Percentiles rank a stretch among this genome's conserved stretches.
phyloP scores from a whole-genome alignment of 2,888 invertebrate species.

The Tortricodes alternella region DNA sequence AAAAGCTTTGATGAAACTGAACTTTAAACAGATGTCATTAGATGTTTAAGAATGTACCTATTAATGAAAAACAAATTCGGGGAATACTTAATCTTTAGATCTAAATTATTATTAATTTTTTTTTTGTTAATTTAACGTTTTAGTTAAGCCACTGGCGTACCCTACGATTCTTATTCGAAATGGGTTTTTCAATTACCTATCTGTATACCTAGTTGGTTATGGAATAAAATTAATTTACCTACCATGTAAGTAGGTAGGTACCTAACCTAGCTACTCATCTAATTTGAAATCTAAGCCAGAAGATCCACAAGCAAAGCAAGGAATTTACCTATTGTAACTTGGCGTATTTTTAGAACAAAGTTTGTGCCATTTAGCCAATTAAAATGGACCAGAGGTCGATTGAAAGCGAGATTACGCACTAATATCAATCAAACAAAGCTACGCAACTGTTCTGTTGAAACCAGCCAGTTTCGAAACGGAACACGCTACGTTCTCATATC shows the following conservation, averaged over 20 bases:
- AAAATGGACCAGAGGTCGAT: conserved; percentile 55
- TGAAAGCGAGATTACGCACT: conserved; percentile 70
- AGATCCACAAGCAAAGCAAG: not conserved
- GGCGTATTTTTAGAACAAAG: conserved; percentile 15
- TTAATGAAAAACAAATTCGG: no score
- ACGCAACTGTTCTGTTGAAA: conserved; percentile 67
- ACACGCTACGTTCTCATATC: conserved; percentile 56
- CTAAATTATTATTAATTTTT: not conserved
- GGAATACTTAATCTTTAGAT: no score
- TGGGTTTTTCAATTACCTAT: no score
- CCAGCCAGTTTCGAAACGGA: conserved; percentile 65
- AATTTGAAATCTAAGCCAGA: not conserved
- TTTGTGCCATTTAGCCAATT: conserved; percentile 40
- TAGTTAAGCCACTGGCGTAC: no score
- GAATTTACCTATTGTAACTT: not conserved
- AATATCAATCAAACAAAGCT: conserved; percentile 74
- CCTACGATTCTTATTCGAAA: no score
- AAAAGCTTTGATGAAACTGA: not conserved
- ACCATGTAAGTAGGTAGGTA: not conserved
- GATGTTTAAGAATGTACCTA: no score
- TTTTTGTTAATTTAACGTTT: not conserved
- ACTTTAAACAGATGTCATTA: not conserved
- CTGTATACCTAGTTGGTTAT: no score
- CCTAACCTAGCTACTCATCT: not conserved
- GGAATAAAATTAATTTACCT: not conserved